Percentiles rank a stretch among this genome's conserved stretches.
These are phyloP conservation scores for Sarcophaga peregrina DNA, from an alignment of 1,140 invertebrate genomes.

Conservation along the genomic window DNA sequence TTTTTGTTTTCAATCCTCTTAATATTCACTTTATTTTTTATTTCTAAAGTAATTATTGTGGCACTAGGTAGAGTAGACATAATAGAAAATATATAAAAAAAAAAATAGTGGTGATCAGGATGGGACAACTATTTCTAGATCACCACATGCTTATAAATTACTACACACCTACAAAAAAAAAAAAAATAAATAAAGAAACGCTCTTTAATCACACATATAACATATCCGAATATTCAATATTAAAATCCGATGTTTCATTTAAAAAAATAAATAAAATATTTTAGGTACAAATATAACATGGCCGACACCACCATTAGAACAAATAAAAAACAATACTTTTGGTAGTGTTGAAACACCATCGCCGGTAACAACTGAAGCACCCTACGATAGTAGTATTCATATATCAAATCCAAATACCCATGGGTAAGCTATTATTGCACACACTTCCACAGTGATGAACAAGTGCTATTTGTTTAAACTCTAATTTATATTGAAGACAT, in stretches of 20 bases:
- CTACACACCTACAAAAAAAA: neutral
- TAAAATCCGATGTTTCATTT: neutral
- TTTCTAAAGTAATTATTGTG: slow-evolving; percentile 21
- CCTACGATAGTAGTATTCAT: slow-evolving; percentile 59
- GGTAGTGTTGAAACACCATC: slow-evolving; percentile 65
- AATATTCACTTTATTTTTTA: neutral
- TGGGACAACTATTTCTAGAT: slow-evolving; percentile 33
- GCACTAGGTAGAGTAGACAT: slow-evolving; percentile 31
- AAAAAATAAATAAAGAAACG: neutral
- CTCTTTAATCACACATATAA: neutral
- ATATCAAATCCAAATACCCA: slow-evolving; percentile 65
- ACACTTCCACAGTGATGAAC: neutral
- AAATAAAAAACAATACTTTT: slow-evolving; percentile 62
- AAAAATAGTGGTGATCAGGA: slow-evolving; percentile 28
- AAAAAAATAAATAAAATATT: neutral
- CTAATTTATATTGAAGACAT: no score
- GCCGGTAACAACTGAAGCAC: slow-evolving; percentile 62
- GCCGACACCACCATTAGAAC: slow-evolving; percentile 62
- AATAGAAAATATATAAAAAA: neutral
- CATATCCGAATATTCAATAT: slow-evolving; percentile 3
- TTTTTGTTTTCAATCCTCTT: slow-evolving; percentile 27
- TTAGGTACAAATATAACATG: slow-evolving; percentile 62
- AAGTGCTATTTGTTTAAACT: no score
- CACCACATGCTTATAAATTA: slow-evolving; percentile 24
- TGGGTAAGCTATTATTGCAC: slow-evolving; percentile 51